A percentile compares a stretch with the other conserved stretches of the same genome.
These are phyloP conservation scores for Syndactyla subalaris DNA, from an alignment of 2,797 vertebrate genomes.

Conservation along the genomic window DNA sequence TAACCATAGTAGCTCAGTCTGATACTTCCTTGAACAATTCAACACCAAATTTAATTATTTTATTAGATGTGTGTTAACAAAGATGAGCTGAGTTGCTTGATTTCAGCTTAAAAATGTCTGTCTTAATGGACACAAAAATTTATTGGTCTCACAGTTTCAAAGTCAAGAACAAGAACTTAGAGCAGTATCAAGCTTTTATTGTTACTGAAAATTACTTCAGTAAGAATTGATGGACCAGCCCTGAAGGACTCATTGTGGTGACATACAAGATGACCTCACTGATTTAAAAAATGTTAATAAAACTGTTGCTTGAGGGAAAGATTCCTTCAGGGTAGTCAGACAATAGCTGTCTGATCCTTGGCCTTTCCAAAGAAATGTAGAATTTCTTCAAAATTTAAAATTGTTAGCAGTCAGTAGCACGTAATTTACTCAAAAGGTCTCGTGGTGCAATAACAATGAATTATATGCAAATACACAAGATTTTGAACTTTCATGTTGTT, in stretches of 20 bases:
- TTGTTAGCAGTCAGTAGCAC: background rate
- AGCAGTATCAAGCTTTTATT: background rate
- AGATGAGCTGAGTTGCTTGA: background rate
- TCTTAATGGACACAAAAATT: background rate
- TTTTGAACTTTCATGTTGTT: background rate
- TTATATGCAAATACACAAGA: background rate
- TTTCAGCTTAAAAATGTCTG: background rate
- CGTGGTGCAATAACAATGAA: background rate
- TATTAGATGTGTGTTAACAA: background rate
- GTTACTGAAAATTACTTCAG: background rate
- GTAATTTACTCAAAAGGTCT: background rate
- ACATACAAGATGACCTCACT: background rate
- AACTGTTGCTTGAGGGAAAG: background rate
- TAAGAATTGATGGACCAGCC: background rate
- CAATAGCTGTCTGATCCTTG: background rate
- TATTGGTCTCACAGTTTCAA: background rate
- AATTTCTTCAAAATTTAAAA: background rate
- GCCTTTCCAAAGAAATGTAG: background rate
- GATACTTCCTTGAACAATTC: background rate
- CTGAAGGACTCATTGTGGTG: background rate
- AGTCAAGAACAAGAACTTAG: background rate
- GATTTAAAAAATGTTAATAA: background rate
- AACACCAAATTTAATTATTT: background rate
- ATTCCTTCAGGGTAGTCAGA: background rate
- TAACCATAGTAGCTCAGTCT: background rate